A percentile compares a stretch with the other conserved stretches of the same genome.
Conservation (phyloP, 2,888 invertebrate species). For the Dorcus hopei region DNA sequence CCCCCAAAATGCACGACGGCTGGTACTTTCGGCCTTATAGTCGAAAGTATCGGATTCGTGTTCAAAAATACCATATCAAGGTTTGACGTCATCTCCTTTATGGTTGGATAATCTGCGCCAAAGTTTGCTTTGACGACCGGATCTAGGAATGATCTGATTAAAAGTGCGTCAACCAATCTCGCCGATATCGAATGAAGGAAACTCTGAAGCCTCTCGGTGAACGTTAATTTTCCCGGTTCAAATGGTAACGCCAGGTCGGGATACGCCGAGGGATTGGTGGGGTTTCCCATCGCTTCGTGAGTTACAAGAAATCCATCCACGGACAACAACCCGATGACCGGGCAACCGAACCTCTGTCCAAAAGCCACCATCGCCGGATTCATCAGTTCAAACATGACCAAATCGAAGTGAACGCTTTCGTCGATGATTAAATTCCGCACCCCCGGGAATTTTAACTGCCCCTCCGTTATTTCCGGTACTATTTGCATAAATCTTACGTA, state of each 20-base stretch:
- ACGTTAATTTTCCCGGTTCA: constrained; percentile 43
- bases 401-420: constrained; percentile 36
- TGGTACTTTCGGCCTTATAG: constrained; percentile 38
- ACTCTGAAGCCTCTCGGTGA: constrained; percentile 42
- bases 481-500: not conserved
- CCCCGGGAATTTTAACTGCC: constrained; percentile 26
- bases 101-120: constrained; percentile 38
- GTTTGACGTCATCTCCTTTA: constrained; percentile 39
- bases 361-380: constrained; percentile 35
- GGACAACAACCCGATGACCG: constrained; percentile 40
- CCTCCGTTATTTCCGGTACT: constrained; percentile 9
- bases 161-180: constrained; percentile 27
- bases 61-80: constrained; percentile 39
- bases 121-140: constrained; percentile 36
- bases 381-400: constrained; percentile 39
- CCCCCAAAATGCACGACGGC: constrained; percentile 35
- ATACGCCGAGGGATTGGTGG: constrained; percentile 39
- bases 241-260: constrained; percentile 37
- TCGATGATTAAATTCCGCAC: constrained; percentile 38
- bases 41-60: constrained; percentile 38
- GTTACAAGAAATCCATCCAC: constrained; percentile 34
- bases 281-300: constrained; percentile 39
- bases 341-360: constrained; percentile 38
- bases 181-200: constrained; percentile 32
- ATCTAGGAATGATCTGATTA: constrained; percentile 33